phyloP scores from a whole-genome alignment of 1,140 invertebrate genomes.

The Lepidurus arcticus region DNA sequence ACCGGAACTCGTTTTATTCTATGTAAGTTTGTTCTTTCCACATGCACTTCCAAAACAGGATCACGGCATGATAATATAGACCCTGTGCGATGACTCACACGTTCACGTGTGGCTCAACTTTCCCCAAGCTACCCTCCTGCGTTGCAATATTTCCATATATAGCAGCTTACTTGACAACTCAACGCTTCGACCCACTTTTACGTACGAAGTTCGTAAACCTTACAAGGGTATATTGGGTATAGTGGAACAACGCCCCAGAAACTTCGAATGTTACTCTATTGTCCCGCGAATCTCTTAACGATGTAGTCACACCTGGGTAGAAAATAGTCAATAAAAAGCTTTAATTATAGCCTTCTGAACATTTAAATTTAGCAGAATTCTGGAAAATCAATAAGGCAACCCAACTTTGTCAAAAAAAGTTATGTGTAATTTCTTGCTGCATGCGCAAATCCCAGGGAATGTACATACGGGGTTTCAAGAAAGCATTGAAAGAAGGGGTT shows the following conservation, averaged over 20 bases:
- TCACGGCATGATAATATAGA: neutral
- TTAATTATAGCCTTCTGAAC: neutral
- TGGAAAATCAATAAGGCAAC: neutral
- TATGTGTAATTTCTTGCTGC: slow-evolving; percentile 1
- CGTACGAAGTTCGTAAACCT: neutral
- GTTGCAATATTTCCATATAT: neutral
- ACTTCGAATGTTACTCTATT: neutral
- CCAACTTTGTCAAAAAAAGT: neutral
- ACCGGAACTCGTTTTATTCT: neutral
- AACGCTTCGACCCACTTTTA: neutral
- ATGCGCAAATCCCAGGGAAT: slow-evolving; percentile 21
- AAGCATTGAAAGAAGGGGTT: neutral
- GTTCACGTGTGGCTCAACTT: neutral
- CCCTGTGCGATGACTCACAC: neutral
- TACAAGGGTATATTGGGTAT: neutral
- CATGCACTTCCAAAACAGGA: neutral
- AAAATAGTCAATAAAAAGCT: neutral
- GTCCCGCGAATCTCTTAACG: neutral
- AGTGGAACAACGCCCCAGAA: neutral
- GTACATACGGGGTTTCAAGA: slow-evolving; percentile 3
- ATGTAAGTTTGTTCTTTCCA: neutral
- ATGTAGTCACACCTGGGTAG: neutral
- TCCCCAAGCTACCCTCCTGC: neutral
- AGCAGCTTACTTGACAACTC: neutral
- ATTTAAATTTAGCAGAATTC: neutral